Conservation (phyloP, 2,113 vertebrate genomes). For the Pampusana beccarii region DNA sequence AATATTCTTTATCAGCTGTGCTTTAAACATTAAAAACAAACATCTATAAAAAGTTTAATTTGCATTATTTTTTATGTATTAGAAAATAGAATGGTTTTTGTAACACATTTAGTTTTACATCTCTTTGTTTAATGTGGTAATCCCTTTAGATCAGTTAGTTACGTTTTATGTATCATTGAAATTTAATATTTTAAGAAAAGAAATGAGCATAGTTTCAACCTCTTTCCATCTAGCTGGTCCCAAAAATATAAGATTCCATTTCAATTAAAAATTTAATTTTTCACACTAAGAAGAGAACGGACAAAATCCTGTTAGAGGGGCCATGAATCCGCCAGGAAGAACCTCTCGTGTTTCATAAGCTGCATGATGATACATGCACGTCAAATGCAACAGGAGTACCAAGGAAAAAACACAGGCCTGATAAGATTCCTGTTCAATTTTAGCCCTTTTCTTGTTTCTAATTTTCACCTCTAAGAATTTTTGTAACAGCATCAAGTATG, state of each 20-base stretch:
- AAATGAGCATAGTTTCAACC: background rate
- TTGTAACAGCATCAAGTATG: background rate
- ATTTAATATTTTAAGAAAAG: slow-evolving; percentile 7
- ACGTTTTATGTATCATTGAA: background rate
- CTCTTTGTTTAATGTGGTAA: slow-evolving; percentile 43
- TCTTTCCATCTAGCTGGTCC: background rate
- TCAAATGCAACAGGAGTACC: background rate
- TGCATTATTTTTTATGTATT: slow-evolving; percentile 44
- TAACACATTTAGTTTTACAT: background rate
- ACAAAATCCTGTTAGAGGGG: background rate
- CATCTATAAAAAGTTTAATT: slow-evolving; percentile 29
- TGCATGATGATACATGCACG: background rate
- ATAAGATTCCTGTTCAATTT: background rate
- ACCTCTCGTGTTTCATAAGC: background rate
- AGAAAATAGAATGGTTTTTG: slow-evolving; percentile 1
- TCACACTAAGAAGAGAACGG: background rate
- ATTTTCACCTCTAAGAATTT: background rate
- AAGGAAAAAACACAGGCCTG: background rate
- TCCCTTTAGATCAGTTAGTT: slow-evolving; percentile 22
- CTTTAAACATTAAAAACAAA: slow-evolving; percentile 27
- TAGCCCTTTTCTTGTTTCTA: background rate
- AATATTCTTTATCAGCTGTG: slow-evolving; percentile 41
- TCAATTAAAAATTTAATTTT: background rate
- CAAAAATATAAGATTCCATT: background rate
- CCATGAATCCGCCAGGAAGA: background rate